Evolutionary conservation across 2,113 vertebrate species (phyloP).

Genomic region (Aphelocoma coerulescens): DNA sequence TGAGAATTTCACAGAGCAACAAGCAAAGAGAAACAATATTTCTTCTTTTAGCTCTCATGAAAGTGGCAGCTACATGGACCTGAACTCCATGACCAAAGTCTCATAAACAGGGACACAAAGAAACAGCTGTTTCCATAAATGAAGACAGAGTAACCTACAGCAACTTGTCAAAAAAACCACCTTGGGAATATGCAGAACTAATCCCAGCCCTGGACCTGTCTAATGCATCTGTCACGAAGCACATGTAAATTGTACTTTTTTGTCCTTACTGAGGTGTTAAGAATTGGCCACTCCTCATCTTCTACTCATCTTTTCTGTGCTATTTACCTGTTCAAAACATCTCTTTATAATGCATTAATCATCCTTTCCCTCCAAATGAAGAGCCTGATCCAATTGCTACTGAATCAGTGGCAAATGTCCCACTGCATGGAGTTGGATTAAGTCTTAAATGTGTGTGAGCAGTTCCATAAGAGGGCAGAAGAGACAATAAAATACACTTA

Average conservation of each 20-base stretch:
- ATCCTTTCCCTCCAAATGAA: not conserved
- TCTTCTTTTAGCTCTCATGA: not conserved
- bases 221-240: too few relatives aligned
- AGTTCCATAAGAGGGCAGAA: slow-evolving; percentile 45
- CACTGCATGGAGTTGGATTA: not conserved
- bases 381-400: not conserved
- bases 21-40: not conserved
- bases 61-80: not conserved
- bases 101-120: not conserved
- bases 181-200: not conserved
- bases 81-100: not conserved
- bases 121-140: not conserved
- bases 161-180: not conserved
- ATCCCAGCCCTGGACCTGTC: not conserved
- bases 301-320: not conserved
- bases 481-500: not conserved
- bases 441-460: not conserved
- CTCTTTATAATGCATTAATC: not conserved
- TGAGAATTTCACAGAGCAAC: not conserved
- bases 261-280: not conserved
- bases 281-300: not conserved
- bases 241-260: not conserved
- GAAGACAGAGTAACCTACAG: not conserved
- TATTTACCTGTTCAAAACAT: not conserved
- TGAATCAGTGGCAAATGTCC: not conserved